Base-by-base conservation (phyloP, 2,888 invertebrate species). In the Lasioglossum oenotherae region DNA sequence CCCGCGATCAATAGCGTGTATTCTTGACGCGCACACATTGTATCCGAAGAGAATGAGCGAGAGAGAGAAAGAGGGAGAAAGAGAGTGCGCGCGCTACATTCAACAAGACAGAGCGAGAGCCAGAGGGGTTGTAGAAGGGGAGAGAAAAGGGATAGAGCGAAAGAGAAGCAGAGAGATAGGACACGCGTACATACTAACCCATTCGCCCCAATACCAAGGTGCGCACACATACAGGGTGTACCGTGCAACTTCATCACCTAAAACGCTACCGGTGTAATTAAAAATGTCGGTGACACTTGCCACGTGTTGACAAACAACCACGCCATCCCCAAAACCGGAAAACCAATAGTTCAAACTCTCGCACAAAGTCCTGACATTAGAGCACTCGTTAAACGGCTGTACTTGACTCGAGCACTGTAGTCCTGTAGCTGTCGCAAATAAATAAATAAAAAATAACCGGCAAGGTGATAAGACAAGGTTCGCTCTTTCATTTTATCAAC, bases 11-110 rank as follows among this genome's bases (percentile, higher is more conserved):
- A 94, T 94, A 94, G 93, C 92, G 93, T 93, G 92, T 93, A 93
- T 94, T 94, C 94, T 94, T 93, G 93, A 94, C 93, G 93, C 93
- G 92, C 94, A 93, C 94, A 92, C 93, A 93, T 93, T 93, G 93
- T 93, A 93, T 92, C 91, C 89, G 84, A 88, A 87, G 88, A 80
- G 90, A 80, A 87, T 82, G 80, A 80, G 83, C 84, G 87, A 87
- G 87, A 81, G 87, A 81, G 89, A 80, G 86, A 81, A 80, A 81
- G 78, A 80, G 85, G 78, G 77, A 41, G 41, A 27, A 14, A 12
- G 16, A 78, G 64, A 8, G 93, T 93, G 92, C 94, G 93, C 94
- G 92, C 93, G 92, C 93, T 93, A 93, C 93, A 93, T 92, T 91
- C 89, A 82, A 88, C 86, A 86, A 81, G 90, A 80, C 88, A 81